phyloP scores from a whole-genome alignment of 2,797 vertebrate species.

The Sebastes kiyomatsui region DNA sequence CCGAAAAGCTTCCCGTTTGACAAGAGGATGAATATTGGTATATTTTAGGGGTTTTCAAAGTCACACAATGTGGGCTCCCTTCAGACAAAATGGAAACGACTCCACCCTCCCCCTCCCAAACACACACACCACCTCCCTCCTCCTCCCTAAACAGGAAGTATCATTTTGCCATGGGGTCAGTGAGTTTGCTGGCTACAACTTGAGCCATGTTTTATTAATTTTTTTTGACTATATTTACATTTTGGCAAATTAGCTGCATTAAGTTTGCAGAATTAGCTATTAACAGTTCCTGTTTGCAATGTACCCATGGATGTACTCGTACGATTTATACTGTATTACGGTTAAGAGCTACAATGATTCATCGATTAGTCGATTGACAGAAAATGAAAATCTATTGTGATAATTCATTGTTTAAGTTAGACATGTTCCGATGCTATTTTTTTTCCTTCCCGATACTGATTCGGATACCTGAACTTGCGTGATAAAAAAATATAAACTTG shows the following conservation, averaged over 20 bases:
- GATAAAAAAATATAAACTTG: too few species aligned
- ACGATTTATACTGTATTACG: not conserved
- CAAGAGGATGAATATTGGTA: not conserved
- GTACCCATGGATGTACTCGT: not conserved
- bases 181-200: not conserved
- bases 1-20: not conserved
- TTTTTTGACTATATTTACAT: not conserved
- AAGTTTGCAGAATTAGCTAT: not conserved
- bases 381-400: too few species aligned
- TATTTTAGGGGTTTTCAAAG: not conserved
- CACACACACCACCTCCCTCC: not conserved
- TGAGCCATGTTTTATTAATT: rapidly evolving
- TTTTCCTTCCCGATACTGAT: too few species aligned
- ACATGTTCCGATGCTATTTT: too few species aligned
- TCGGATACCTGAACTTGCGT: too few species aligned
- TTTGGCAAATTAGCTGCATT: not conserved
- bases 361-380: not conserved
- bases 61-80: not conserved
- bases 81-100: not conserved
- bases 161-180: not conserved
- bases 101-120: not conserved
- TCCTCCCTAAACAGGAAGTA: not conserved
- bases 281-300: not conserved
- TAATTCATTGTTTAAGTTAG: too few species aligned
- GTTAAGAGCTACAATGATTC: not conserved